Conservation (phyloP, 1,140 invertebrate genomes). For the Drosophila erecta region DNA sequence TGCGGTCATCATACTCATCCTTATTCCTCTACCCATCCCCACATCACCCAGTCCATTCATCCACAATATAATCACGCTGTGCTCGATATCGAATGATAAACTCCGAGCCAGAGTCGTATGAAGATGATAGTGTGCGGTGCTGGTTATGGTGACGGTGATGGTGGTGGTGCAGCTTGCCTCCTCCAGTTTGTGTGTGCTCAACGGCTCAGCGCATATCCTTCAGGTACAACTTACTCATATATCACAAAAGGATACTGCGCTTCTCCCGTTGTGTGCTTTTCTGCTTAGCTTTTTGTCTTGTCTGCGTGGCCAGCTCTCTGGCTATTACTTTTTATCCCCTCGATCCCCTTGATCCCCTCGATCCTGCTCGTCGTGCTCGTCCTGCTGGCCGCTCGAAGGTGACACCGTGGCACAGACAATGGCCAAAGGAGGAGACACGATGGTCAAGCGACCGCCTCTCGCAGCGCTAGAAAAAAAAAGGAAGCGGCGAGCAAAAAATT, state of each 20-base stretch:
- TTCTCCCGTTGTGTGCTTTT: conserved; percentile 72
- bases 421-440: conserved; percentile 45
- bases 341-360: conserved; percentile 10
- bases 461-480: conserved; percentile 34
- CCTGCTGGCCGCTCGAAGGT: conserved; percentile 69
- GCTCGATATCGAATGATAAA: conserved; percentile 82
- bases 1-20: conserved; percentile 52
- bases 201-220: conserved; percentile 79
- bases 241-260: conserved; percentile 83
- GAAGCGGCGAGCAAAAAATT: conserved; percentile 57
- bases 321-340: conserved; percentile 43
- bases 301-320: conserved; percentile 71
- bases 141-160: conserved; percentile 28
- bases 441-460: conserved; percentile 60
- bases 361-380: conserved; percentile 17
- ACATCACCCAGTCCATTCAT: conserved; percentile 10
- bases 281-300: conserved; percentile 74
- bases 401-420: conserved; percentile 79
- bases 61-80: conserved; percentile 61
- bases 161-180: conserved; percentile 46
- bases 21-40: conserved; percentile 13
- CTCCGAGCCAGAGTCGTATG: conserved; percentile 51
- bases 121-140: conserved; percentile 20
- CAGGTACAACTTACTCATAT: conserved; percentile 84
- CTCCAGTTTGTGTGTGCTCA: conserved; percentile 69